Evolutionary conservation across 2,888 invertebrate genomes (phyloP), one percentile per base, ranked within the genome.

Genomic region (Drosophila conformis): DNA sequence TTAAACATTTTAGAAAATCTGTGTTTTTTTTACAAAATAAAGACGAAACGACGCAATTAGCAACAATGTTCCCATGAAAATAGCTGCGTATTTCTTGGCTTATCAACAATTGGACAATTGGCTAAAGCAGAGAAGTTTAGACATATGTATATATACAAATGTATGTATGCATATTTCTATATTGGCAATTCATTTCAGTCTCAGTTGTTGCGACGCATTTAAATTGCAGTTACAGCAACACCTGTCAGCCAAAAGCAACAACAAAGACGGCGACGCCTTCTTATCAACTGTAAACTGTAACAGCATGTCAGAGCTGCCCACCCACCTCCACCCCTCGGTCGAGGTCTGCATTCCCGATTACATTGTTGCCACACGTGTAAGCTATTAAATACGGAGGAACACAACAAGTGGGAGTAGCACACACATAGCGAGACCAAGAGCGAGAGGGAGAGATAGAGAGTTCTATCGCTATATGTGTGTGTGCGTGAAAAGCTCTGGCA

Each of bases 311-410:
- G 40, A 56, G 35, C 35, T 40, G 21, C 52, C 51, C 61, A 27
- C 42, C 35, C 56, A 10, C 40, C 36, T 10, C 58, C 25, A 25
- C 53, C 15, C 31, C 57, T 53, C 33, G 31, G 31, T 15, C 1
- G 35, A 21, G 21, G 48, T 42, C 57, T 25, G 27, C 63, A 38
- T 29, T 42, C 13, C 57, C 51, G 57, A 66, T 67, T 71, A 86
- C 86, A 78, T 66, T 88, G 87, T 88, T 78, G 66, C 56, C 66
- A 70, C 83, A 83, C 89, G 83, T 83, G 89, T 85, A 87, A 74
- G 63, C 74, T 48, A 71, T 83, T 78, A 73, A 83, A 86, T 77
- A 71, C 79, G 68, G 66, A 67, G 62, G 58, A 53, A 33, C 27
- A 57, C 48, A 18, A 25, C n/a, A 18, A 25, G n/a, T 13, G 31